These are phyloP conservation scores for Rhagophthalmus giganteus DNA, from an alignment of 2,888 invertebrate species.

Conservation along the genomic window DNA sequence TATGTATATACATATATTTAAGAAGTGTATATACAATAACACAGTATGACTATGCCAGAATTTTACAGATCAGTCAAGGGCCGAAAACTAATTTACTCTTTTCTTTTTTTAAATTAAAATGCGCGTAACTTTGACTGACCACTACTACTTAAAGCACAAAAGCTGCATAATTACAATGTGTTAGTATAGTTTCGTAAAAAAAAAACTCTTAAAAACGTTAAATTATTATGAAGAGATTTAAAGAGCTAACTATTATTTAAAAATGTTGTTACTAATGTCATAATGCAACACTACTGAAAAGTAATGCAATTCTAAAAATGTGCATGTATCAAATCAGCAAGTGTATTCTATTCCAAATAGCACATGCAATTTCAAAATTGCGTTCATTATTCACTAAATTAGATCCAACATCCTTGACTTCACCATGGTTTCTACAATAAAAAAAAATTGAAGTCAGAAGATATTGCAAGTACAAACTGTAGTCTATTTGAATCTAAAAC, in stretches of 20 bases:
- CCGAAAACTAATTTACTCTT: no score
- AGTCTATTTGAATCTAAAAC: constrained; percentile 7
- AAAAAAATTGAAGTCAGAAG: constrained; percentile 17
- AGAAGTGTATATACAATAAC: constrained; percentile 2
- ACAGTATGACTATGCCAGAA: neutral
- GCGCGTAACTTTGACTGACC: neutral
- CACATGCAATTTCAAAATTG: constrained; percentile 23
- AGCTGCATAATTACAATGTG: neutral
- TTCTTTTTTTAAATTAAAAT: no score
- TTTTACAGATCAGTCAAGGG: neutral
- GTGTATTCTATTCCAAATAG: constrained; percentile 14
- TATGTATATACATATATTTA: constrained; percentile 1
- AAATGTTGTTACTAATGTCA: no score
- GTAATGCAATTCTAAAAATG: constrained; percentile 15
- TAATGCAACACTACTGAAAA: constrained; percentile 19
- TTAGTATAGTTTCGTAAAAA: no score
- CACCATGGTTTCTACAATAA: no score
- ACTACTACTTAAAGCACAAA: neutral
- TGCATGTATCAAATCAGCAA: constrained; percentile 18
- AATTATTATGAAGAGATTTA: no score
- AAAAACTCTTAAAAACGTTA: constrained; percentile 16
- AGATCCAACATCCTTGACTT: constrained; percentile 10
- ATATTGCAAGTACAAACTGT: no score
- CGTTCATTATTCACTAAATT: constrained; percentile 5
- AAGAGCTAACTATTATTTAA: no score